Evolutionary conservation across 2,797 vertebrate genomes (phyloP).

Genomic region (Yasuhikotakia modesta): DNA sequence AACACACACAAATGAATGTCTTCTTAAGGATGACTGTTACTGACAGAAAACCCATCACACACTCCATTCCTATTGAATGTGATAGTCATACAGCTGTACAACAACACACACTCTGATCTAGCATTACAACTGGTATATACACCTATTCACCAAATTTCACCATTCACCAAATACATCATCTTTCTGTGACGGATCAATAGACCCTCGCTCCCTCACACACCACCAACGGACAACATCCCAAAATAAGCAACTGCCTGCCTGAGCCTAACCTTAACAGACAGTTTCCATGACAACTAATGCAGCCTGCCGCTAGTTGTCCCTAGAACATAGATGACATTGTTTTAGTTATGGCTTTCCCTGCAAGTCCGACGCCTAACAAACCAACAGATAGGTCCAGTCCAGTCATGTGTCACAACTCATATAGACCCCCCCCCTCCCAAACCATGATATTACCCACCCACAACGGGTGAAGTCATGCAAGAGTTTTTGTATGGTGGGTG

Average conservation of each 20-base stretch:
- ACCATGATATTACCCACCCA: neutral
- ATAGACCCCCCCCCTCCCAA: neutral
- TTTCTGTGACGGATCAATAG: conserved; percentile 4
- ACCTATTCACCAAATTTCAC: neutral
- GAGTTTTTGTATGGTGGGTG: neutral
- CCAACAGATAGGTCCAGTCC: neutral
- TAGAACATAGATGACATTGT: conserved; percentile 60
- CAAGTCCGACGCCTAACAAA: neutral
- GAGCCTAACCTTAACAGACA: conserved; percentile 58
- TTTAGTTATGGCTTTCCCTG: conserved; percentile 30
- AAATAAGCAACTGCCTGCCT: conserved; percentile 51
- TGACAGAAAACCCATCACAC: neutral
- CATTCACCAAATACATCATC: too few relatives aligned
- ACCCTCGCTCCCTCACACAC: conserved; percentile 9
- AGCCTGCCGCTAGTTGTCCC: conserved; percentile 49
- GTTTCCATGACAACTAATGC: conserved; percentile 70
- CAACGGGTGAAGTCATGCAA: neutral
- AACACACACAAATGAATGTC: conserved; percentile 18
- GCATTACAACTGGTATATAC: neutral
- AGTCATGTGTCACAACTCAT: too few relatives aligned
- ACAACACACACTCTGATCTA: neutral
- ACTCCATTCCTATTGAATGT: neutral
- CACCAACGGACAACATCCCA: conserved; percentile 45
- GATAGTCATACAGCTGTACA: neutral
- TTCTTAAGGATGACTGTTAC: neutral